These are phyloP conservation scores for Nemoura dubitans DNA, from an alignment of 2,888 invertebrate species.

Conservation along the genomic window DNA sequence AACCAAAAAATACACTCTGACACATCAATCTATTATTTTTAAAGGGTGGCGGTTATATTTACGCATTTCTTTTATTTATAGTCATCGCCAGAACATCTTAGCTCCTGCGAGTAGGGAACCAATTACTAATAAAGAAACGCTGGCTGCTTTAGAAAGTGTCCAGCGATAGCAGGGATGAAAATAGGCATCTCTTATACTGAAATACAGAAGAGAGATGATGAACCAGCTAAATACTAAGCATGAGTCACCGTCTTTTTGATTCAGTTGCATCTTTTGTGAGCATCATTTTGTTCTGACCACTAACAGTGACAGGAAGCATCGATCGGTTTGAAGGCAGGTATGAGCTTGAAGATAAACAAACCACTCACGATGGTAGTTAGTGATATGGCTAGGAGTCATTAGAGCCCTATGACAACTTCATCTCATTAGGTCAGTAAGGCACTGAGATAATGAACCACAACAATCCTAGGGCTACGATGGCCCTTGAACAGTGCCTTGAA, in stretches of 20 bases:
- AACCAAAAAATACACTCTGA: not conserved
- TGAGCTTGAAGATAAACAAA: not conserved
- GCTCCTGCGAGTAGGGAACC: not conserved
- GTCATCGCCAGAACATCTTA: not conserved
- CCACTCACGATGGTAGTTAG: not conserved
- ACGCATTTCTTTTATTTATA: not conserved
- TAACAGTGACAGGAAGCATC: too few relatives aligned
- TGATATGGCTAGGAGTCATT: not conserved
- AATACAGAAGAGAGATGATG: too few relatives aligned
- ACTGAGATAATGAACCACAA: not conserved
- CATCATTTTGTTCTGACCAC: too few relatives aligned
- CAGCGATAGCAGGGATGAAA: not conserved
- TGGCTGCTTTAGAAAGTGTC: not conserved
- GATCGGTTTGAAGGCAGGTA: not conserved
- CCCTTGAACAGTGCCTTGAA: too few relatives aligned
- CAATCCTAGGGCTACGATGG: not conserved
- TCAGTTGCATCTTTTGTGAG: too few relatives aligned
- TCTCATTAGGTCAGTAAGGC: constrained; percentile 4
- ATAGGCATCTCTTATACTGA: not conserved
- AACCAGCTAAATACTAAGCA: too few relatives aligned
- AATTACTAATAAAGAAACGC: too few relatives aligned
- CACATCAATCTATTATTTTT: not conserved
- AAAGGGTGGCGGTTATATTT: not conserved
- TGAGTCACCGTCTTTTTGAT: too few relatives aligned
- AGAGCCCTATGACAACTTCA: not conserved